Evolutionary conservation across 2,797 vertebrate genomes (phyloP).

Genomic region (Coracias cyanogaster): DNA sequence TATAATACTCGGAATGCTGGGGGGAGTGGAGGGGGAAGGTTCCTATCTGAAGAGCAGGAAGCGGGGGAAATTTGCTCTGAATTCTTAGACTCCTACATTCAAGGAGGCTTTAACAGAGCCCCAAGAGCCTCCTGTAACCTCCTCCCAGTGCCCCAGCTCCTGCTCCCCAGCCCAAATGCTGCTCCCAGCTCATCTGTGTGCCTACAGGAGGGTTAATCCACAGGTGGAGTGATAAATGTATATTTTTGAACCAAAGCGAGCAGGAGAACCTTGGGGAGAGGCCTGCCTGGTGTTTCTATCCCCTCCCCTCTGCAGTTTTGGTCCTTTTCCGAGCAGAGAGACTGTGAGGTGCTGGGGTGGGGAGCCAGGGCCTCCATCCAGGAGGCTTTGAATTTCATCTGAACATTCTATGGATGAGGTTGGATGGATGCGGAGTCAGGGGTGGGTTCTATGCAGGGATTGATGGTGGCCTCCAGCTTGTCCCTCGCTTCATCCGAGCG

Average conservation of each 20-base stretch:
- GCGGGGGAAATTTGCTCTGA: not conserved
- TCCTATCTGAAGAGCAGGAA: not conserved
- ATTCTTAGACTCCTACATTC: not conserved
- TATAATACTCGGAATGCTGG: not conserved
- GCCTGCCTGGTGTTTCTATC: not conserved
- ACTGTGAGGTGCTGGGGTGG: rapidly evolving
- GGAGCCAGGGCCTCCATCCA: not conserved
- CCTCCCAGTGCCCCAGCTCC: not conserved
- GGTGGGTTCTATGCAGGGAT: not conserved
- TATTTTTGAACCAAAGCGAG: not conserved
- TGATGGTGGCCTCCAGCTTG: not conserved
- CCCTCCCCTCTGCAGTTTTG: not conserved
- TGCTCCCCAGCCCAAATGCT: not conserved
- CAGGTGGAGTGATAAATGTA: not conserved
- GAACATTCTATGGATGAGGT: not conserved
- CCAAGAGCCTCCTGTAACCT: not conserved
- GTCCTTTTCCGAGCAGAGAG: not conserved
- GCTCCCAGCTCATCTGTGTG: not conserved
- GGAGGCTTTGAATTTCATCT: not conserved
- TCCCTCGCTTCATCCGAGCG: rapidly evolving
- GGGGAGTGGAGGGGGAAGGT: not conserved
- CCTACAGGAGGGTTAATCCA: rapidly evolving
- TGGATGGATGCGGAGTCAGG: not conserved
- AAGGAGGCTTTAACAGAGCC: not conserved
- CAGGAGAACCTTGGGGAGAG: not conserved